A percentile compares a stretch with the other conserved stretches of the same genome.
phyloP scores from a whole-genome alignment of 2,797 vertebrate genomes.

The Diceros bicornis region DNA sequence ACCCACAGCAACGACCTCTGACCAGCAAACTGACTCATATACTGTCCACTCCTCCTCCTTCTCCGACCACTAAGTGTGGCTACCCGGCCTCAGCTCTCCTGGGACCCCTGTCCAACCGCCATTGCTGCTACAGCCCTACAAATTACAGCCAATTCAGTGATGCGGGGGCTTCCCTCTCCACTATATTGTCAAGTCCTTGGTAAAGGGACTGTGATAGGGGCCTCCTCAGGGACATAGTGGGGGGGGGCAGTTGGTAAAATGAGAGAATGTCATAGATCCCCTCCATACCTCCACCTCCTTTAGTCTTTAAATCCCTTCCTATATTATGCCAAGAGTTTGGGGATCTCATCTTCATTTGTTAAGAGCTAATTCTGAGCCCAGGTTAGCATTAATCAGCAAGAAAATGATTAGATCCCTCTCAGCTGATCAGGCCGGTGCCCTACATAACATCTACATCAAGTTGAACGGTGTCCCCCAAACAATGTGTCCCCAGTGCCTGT shows the following conservation, averaged over 20 bases:
- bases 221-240: background rate
- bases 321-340: background rate
- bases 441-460: background rate
- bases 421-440: background rate
- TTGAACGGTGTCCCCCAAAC: background rate
- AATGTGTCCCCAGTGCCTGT: background rate
- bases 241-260: background rate
- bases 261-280: background rate
- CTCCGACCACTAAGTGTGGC: accelerated
- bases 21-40: background rate
- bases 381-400: background rate
- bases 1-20: background rate
- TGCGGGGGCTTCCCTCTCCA: background rate
- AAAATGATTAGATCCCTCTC: background rate
- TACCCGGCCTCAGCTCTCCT: background rate
- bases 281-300: background rate
- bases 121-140: background rate
- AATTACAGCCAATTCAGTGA: background rate
- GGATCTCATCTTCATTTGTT: background rate
- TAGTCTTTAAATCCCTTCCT: background rate
- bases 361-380: background rate
- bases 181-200: background rate
- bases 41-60: background rate
- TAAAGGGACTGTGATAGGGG: background rate
- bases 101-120: background rate